Evolutionary conservation across 2,888 invertebrate species (phyloP), one percentile per base, ranked within the genome.

Genomic region (Adineta ricciae): DNA sequence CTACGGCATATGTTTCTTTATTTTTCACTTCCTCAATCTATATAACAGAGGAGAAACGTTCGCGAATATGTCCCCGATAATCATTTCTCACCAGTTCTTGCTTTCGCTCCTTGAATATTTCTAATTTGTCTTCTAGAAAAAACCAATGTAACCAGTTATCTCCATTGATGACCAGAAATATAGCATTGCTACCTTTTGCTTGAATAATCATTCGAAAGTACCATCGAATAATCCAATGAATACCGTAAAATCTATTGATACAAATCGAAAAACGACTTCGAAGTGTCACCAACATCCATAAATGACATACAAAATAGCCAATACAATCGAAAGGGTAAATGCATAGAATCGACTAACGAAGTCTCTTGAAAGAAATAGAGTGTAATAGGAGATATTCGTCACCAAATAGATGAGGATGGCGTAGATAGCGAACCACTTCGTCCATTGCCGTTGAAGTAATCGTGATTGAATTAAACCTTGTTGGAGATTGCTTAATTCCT

Each of bases 401-500:
- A 21, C 41, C 4, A n/a, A 41, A 78, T 41, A 78, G 32, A 36
- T 32, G 8, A 78, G 24, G 11, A 41, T 41, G 1, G 78, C 78
- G 41, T 78, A 78, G 16, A 78, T 78, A n/a, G 38, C 38, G 41
- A 78, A 78, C n/a, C 24, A 78, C 5, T 78, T 78, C 2, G 78
- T 78, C 78, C 78, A 78, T 78, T 41, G 78, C 41, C n/a, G 78
- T 41, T 78, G 78, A 19, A 14, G 38, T 41, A 41, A 14, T 11
- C 78, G 78, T 78, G 78, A n/a, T 24, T 38, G 24, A n/a, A 24
- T 78, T 78, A 78, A 78, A 24, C 19, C n/a, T n/a, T 78, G 78
- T 78, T 78, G 78, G 3, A 78, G 14, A 38, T 41, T 0, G 3
- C 11, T 41, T 41, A 78, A 78, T 41, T 78, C 41, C 78, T 78